Evolutionary conservation across 2,113 vertebrate genomes (phyloP), one percentile per base, ranked within the genome.

Genomic region (Actinemys pallida): DNA sequence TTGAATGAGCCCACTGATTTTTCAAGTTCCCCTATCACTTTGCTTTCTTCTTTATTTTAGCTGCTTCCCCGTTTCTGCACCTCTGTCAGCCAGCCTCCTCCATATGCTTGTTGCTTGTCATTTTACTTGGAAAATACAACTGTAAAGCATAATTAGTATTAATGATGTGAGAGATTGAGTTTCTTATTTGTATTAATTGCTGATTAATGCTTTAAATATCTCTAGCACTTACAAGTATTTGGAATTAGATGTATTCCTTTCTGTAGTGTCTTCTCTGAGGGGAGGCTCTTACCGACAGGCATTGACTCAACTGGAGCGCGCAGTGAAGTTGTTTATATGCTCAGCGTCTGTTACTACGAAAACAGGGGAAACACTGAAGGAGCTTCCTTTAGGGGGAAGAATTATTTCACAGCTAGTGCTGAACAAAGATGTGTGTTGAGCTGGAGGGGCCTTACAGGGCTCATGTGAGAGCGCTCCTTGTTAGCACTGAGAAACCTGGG

Each of bases 81-180:
- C 91, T 97, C 96, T 98, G 96, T 97, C 97, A 98, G 87, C 89
- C 90, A 97, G 79, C 84, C 90, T 96, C 88, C 95, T 97, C 95
- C 95, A 97, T 98, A 97, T 97, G 97, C 95, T 97, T 97, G 96
- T 96, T 97, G 97, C 96, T 97, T 98, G 96, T 98, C 97, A 97
- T 96, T 96, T 42, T 93, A 56, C 86, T 96, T 97, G 92, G 96
- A 97, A 98, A 98, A 96, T 94, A 95, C 94, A 97, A 97, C 96
- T 97, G 96, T 97, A 98, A 95, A 96, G 90, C 94, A 91, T 98
- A 97, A 98, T 98, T 98, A 97, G 96, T 96, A 98, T 96, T 98
- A 97, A 96, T 96, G 88, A 91, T 95, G 90, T 88, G 94, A 98
- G 87, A 97, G 97, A 98, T 94, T 97, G 96, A 97, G 95, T 97